Base-by-base conservation (phyloP, 2,888 invertebrate genomes). In the Leptura quadrifasciata region DNA sequence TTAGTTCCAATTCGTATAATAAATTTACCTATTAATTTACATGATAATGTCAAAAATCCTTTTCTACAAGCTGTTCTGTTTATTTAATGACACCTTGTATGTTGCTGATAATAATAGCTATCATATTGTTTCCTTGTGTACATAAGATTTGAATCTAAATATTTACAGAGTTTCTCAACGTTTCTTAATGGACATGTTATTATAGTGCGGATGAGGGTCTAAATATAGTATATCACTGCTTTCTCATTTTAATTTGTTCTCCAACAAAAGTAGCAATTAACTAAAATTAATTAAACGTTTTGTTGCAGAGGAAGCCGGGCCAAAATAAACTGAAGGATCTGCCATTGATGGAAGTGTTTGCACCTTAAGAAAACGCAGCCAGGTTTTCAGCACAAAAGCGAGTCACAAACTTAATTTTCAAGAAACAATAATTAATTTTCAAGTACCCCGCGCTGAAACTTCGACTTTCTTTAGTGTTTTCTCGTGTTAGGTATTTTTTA, bases 341-440 rank as follows among this genome's bases (percentile, higher is more conserved):
- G 35, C 72, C 68, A 81, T 81, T 82, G 79, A 79, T 75, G 72
- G 72, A 71, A 61, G 60, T 76, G 78, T 79, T 78, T 80, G 76
- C 81, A 82, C 80, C 81, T 77, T 76, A 58, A 72, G 76, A 72
- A 67, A 77, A 68, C 75, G 65, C 57, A 73, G 72, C 77, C 65
- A 67, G 76, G 63, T 71, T 64, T 39, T 27, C 24, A 39, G 67
- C 79, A 84, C 81, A 79, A 80, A 78, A 77, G 76, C 65, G 69
- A 61, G 72, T 73, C 76, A 71, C 80, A 78, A 82, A 80, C 79
- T 80, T 80, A 69, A 79, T 79, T 80, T 73, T 78, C 76, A 76
- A 80, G 79, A 76, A 81, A 79, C 81, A 84, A 85, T 83, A 84
- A 85, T 85, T 84, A 86, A 85, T 84, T 84, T 79, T 74, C 65